Base-by-base conservation (phyloP, 2,113 vertebrate genomes). In the Anser cygnoides region DNA sequence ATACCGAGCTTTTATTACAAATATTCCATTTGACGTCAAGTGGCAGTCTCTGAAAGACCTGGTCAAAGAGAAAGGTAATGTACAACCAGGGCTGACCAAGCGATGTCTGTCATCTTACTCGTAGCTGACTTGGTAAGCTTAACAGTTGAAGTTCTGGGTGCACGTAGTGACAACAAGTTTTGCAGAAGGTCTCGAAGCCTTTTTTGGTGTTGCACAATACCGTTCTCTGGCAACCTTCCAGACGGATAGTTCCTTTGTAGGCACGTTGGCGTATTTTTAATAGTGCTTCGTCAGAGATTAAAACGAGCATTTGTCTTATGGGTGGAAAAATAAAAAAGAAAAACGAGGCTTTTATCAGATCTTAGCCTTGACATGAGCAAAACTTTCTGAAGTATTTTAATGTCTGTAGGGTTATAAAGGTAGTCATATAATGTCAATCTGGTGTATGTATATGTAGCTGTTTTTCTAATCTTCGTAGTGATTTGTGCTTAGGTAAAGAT, bases 61-160 rank as follows among this genome's bases (percentile, higher is more conserved):
- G 91, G 99, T 99, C 97, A 99, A 99, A 98, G 99, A 99, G 96
- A 99, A 99, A 99, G 99, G 99, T 99, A 99, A 98, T 98, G 97
- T 97, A 77, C 71, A 75, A 41, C 94, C 92, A 90, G 86, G 83
- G 92, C 95, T 96, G 85, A 88, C 95, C 85, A 77, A 62, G 93
- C 90, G 96, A 95, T 94, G 96, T 52, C 92, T 68, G 93, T 84
- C 94, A 74, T 94, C 96, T 96, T 89, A 59, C 96, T 92, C 39
- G 83, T 96, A 96, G 85, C 94, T 93, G 76, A 73, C 95, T 84
- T 91, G 93, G 59, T 49, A 29, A 90, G 65, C 28, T 57, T 95
- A 65, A 91, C 90, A 86, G 46, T 83, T 84, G 93, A 93, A 83
- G 75, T 54, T 93, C 61, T 95, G 96, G 87, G 77, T 95, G 96